phyloP scores from a whole-genome alignment of 2,888 invertebrate genomes.

The Clepsis dumicolana region DNA sequence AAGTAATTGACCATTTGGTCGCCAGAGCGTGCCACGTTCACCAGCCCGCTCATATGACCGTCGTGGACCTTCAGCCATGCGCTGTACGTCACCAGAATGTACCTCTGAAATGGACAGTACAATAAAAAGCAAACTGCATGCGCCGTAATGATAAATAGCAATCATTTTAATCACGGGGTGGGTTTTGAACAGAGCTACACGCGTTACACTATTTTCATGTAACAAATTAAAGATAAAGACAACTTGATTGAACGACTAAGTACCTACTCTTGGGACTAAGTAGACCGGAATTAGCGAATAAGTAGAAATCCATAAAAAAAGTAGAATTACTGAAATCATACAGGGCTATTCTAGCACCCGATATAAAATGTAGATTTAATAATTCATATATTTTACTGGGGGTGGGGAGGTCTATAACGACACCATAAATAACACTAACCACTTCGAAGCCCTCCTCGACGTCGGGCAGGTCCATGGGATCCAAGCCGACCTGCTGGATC shows the following conservation, averaged over 20 bases:
- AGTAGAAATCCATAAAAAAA: too few relatives aligned
- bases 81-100: constrained; percentile 78
- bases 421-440: constrained; percentile 56
- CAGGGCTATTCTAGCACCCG: too few relatives aligned
- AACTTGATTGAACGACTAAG: too few relatives aligned
- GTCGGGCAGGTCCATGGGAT: constrained; percentile 81
- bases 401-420: neutral
- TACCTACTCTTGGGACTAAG: too few relatives aligned
- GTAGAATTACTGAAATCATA: too few relatives aligned
- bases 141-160: neutral
- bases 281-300: too few relatives aligned
- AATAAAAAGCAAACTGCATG: neutral
- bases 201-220: too few relatives aligned
- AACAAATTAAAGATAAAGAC: too few relatives aligned
- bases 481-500: constrained; percentile 74
- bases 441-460: constrained; percentile 78
- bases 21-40: constrained; percentile 75
- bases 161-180: too few relatives aligned
- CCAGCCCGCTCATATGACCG: constrained; percentile 79
- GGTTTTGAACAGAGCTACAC: too few relatives aligned
- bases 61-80: constrained; percentile 79
- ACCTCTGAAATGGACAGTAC: constrained; percentile 62
- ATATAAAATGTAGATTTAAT: too few relatives aligned
- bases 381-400: too few relatives aligned
- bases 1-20: constrained; percentile 79